Evolutionary conservation across 2,113 vertebrate genomes (phyloP).

Genomic region (Gasterosteus aculeatus): DNA sequence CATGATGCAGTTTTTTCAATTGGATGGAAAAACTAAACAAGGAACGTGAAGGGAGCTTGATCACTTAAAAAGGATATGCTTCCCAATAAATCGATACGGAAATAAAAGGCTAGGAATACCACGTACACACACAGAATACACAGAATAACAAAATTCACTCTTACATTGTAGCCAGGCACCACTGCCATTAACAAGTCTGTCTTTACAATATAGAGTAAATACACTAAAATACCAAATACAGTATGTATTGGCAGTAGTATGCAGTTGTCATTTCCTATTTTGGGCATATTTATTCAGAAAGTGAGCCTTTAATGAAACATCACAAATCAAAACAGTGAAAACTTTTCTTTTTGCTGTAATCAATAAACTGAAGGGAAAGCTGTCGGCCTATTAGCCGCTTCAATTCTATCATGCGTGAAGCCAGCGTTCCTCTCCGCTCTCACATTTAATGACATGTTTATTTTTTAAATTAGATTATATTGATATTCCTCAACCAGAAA

Average conservation of each 20-base stretch:
- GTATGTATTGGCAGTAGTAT: not conserved
- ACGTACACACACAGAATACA: not conserved
- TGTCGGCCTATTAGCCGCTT: not conserved
- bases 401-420: not conserved
- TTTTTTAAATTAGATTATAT: conserved; percentile 13
- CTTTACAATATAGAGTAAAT: too few species aligned
- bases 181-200: not conserved
- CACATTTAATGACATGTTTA: conserved; percentile 10
- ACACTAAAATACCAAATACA: not conserved
- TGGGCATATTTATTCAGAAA: not conserved
- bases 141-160: not conserved
- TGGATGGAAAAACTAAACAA: too few species aligned
- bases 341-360: conserved; percentile 13
- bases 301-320: conserved; percentile 9
- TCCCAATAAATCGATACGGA: not conserved
- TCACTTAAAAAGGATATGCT: not conserved
- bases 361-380: conserved; percentile 9
- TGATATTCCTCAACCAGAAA: not conserved
- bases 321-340: not conserved
- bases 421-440: conserved; percentile 1
- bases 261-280: not conserved
- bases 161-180: not conserved
- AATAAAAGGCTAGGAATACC: not conserved
- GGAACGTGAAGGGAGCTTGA: not conserved
- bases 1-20: too few species aligned